These are phyloP conservation scores for Pocillopora damicornis DNA, from an alignment of 64 coral and sea anemone genomes.

Conservation along the genomic window DNA sequence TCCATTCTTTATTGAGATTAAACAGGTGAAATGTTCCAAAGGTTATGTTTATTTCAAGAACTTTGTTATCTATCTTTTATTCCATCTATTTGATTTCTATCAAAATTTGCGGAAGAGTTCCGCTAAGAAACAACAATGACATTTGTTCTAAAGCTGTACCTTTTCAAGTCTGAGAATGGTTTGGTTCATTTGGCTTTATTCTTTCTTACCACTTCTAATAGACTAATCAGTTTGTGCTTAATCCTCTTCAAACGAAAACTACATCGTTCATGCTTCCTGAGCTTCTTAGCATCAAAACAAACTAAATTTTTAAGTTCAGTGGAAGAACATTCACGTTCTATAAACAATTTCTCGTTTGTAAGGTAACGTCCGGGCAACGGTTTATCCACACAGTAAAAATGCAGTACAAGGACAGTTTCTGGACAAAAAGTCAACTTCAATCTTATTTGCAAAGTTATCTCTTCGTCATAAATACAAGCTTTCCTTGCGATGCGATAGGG, in stretches of 20 bases:
- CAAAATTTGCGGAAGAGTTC: too few species aligned
- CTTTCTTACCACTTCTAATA: background rate
- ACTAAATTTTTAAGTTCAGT: background rate
- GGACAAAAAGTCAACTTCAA: constrained; percentile 27
- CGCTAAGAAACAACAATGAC: too few species aligned
- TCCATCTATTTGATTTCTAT: too few species aligned
- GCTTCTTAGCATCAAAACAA: background rate
- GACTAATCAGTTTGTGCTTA: background rate
- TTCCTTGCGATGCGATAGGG: constrained; percentile 32
- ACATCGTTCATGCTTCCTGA: background rate
- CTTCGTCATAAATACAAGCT: background rate
- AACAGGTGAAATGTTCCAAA: too few species aligned
- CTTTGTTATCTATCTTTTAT: too few species aligned
- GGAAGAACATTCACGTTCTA: constrained; percentile 2
- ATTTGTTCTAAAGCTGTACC: too few species aligned
- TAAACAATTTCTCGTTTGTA: background rate
- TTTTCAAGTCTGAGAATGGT: too few species aligned
- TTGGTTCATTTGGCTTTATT: background rate
- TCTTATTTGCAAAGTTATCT: constrained; percentile 20
- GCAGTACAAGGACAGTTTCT: constrained; percentile 22
- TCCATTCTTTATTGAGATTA: too few species aligned
- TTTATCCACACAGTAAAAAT: constrained; percentile 26
- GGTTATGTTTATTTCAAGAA: too few species aligned
- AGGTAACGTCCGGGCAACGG: constrained; percentile 41
- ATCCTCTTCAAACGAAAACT: background rate